Evolutionary conservation across 2,888 invertebrate genomes (phyloP), one percentile per base, ranked within the genome.

Genomic region (Alentia gelatinosa): DNA sequence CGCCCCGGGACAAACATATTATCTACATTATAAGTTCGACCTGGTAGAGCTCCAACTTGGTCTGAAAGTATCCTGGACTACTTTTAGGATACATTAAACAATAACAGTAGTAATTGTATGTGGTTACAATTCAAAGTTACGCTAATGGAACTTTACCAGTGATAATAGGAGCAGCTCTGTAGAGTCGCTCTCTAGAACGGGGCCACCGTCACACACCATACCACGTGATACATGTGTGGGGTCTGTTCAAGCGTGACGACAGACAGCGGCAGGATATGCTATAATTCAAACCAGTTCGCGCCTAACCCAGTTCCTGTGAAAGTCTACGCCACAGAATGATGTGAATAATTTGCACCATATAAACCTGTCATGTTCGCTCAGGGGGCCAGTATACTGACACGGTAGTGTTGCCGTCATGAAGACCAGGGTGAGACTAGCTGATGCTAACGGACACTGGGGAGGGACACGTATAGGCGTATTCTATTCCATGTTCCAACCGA

Each of bases 281-380:
- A 79, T 79, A 39, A 79, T 79, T 79, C 79, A 79, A 79, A 79
- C 79, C 79, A 79, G 79, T 79, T 39, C 19, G 1, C 37, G 39
- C 79, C 79, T 35, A 37, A 79, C 79, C 79, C 79, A 35, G 79
- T 37, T 79, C 68, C 68, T 68, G 68, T 68, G 68, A 68, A 68
- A 19, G 26, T 68, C 68, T 3, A 68, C 68, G 3, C 68, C 68
- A 30, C 19, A 4, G 30, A 68, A 68, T 68, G 12, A 68, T 68
- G 68, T 68, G n/a, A 68, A 68, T 68, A 68, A 68, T 68, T 68
- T 68, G 68, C 68, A n/a, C 68, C 68, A 68, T 68, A 68, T 68
- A 9, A 68, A 68, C 30, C 68, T 68, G 68, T 68, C 68, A 68
- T 68, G 68, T 68, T 68, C 30, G 1, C n/a, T 30, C 3, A 26